Percentiles rank a stretch among this genome's conserved stretches.
phyloP scores from a whole-genome alignment of 2,113 vertebrate genomes.

The Syrmaticus mikado region DNA sequence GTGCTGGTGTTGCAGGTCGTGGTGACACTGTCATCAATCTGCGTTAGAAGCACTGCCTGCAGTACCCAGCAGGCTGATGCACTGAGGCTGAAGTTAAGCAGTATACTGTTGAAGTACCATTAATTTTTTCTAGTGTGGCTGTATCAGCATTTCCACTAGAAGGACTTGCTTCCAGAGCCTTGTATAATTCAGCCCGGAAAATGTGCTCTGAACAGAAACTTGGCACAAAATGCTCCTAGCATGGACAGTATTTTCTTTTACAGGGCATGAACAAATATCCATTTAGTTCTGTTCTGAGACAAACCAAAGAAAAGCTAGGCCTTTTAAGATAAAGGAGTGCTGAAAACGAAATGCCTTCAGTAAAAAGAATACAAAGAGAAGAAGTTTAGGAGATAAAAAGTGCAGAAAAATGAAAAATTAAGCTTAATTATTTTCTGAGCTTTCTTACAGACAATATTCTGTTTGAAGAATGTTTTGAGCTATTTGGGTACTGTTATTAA shows the following conservation, averaged over 20 bases:
- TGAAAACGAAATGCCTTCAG: background rate
- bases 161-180: background rate
- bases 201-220: background rate
- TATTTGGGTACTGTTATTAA: background rate
- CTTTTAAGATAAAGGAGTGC: background rate
- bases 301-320: background rate
- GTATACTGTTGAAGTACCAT: background rate
- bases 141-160: background rate
- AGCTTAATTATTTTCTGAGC: background rate
- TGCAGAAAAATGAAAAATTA: constrained; percentile 11
- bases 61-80: background rate
- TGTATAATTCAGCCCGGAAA: background rate
- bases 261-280: background rate
- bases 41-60: background rate
- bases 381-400: background rate
- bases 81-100: background rate
- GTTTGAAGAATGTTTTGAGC: background rate
- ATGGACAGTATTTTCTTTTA: background rate
- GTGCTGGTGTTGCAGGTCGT: background rate
- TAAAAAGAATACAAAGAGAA: background rate
- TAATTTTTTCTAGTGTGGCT: background rate
- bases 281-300: background rate
- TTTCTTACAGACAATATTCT: background rate
- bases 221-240: background rate
- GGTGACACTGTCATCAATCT: background rate